These are phyloP conservation scores for Antennarius maculatus DNA, from an alignment of 2,797 vertebrate genomes.

Conservation along the genomic window DNA sequence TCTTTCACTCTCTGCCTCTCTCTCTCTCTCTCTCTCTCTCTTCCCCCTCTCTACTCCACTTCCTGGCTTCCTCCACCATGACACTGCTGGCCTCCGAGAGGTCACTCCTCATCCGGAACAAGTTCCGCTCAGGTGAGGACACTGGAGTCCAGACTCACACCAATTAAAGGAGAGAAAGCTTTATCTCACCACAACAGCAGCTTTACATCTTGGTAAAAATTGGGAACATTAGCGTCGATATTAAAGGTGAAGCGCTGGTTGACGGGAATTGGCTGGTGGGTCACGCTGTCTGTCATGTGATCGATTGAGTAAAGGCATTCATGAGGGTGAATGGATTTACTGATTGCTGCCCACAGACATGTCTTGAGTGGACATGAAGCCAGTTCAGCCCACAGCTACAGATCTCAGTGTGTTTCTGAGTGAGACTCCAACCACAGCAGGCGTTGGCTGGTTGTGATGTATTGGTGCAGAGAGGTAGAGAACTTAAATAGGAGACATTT, in stretches of 20 bases:
- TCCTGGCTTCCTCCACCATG: conserved; percentile 75
- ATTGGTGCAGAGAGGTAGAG: neutral
- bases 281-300: conserved; percentile 35
- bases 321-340: conserved; percentile 43
- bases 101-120: conserved; percentile 92
- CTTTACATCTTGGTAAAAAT: conserved; percentile 29
- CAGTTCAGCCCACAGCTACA: conserved; percentile 10
- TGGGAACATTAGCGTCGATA: conserved; percentile 41
- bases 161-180: conserved; percentile 26
- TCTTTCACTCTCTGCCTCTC: conserved; percentile 65
- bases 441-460: conserved; percentile 2
- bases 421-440: neutral
- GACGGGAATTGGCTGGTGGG: conserved; percentile 38
- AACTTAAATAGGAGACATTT: neutral
- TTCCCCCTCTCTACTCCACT: conserved; percentile 38
- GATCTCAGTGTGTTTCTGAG: conserved; percentile 10
- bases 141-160: conserved; percentile 4
- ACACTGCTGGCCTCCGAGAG: conserved; percentile 90
- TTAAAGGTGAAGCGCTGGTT: conserved; percentile 28
- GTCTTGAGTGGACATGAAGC: conserved; percentile 18
- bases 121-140: conserved; percentile 91
- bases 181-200: conserved; percentile 10
- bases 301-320: conserved; percentile 40
- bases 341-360: conserved; percentile 27
- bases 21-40: conserved; percentile 3